Base-by-base conservation (phyloP, 2,888 invertebrate species). In the Tigriopus californicus region DNA sequence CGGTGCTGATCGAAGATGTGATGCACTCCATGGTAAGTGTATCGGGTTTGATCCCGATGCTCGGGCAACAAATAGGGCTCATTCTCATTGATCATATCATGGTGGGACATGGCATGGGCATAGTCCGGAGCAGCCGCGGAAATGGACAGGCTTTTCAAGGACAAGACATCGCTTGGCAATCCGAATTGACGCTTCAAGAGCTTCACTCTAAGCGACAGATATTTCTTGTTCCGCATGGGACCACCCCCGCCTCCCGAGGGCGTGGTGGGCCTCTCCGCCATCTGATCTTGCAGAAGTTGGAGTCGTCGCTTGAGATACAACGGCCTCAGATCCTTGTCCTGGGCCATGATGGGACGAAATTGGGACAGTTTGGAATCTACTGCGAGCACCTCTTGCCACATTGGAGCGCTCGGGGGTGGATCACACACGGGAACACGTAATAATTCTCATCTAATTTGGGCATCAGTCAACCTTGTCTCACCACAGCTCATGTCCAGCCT, bases 381-480 rank as follows among this genome's bases (percentile, higher is more conserved):
- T 42, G 58, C 63, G 63, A 62, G 41, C 13, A 60, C 44, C 55
- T 61, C 49, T 61, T 63, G 44, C 62, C 62, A 56, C 56, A 56
- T 56, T 11, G 49, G 33, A 33, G 8, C 3, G 8, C 33, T 33
- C 3, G 3, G 4, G 33, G 33, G 33, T 33, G 33, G 33, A 33
- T 33, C 33, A 33, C 33, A 33, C 33, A 8, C 33, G 8, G n/a
- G n/a, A n/a, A n/a, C n/a, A n/a, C n/a, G n/a, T n/a, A n/a, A n/a
- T n/a, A n/a, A 8, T 33, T 33, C 4, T 33, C 33, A 33, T 33
- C 33, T 33, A 33, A 33, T 33, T 33, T 33, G 33, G 3, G 33
- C 33, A 33, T 33, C n/a, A 33, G 8, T 33, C 33, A 33, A 33
- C 4, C 4, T 33, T 5, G n/a, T n/a, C n/a, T n/a, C n/a, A n/a